These are phyloP conservation scores for Agonopterix alstromeriana DNA, from an alignment of 2,888 invertebrate genomes.

Conservation along the genomic window DNA sequence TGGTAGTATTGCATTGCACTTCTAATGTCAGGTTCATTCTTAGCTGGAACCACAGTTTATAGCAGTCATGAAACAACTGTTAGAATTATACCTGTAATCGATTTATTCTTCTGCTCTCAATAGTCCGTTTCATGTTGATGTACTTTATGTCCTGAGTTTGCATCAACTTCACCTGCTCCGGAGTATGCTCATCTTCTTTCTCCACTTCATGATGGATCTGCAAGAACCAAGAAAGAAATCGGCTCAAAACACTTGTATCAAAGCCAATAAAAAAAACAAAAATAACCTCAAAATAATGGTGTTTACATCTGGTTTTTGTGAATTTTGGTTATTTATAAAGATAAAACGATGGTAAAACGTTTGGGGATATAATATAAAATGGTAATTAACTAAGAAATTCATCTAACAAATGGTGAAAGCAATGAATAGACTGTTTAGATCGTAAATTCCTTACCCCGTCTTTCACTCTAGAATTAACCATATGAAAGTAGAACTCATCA, in stretches of 20 bases:
- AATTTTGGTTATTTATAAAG: too few species aligned
- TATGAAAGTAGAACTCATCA: conserved; percentile 99
- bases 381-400: too few species aligned
- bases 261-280: too few species aligned
- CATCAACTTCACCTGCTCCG: conserved; percentile 92
- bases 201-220: conserved; percentile 81
- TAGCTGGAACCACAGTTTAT: too few species aligned
- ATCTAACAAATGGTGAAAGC: conserved; percentile 13
- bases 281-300: too few species aligned
- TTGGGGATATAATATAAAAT: too few species aligned
- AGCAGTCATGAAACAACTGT: too few species aligned
- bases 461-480: conserved; percentile 90
- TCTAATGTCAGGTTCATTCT: too few species aligned
- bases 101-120: conserved; percentile 84
- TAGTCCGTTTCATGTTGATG: conserved; percentile 88
- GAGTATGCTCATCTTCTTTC: conserved; percentile 84
- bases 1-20: too few species aligned
- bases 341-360: too few species aligned
- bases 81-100: conserved; percentile 47
- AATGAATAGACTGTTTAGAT: neutral
- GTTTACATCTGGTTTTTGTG: too few species aligned
- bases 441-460: conserved; percentile 63
- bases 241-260: neutral
- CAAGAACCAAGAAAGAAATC: neutral
- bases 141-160: conserved; percentile 95